Conservation (phyloP, 2,113 vertebrate genomes). For the Campylomormyrus numenius region DNA sequence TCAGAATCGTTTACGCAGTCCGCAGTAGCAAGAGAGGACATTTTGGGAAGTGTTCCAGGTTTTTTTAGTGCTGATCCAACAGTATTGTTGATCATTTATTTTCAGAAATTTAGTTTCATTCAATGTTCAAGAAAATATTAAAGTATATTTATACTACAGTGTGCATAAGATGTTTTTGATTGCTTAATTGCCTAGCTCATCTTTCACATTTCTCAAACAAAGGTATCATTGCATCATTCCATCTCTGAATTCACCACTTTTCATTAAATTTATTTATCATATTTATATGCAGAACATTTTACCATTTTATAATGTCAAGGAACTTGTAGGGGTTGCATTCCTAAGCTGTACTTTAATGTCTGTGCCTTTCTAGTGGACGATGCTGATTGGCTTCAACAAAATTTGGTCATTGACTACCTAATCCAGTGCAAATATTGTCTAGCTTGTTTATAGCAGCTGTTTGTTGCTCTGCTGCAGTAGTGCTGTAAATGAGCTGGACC, state of each 20-base stretch:
- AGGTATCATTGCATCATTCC: neutral
- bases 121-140: neutral
- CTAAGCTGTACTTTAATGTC: neutral
- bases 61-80: neutral
- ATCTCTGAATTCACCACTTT: neutral
- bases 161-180: neutral
- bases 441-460: neutral
- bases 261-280: neutral
- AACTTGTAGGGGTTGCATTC: neutral
- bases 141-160: neutral
- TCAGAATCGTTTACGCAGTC: neutral
- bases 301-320: neutral
- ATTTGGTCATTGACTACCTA: neutral
- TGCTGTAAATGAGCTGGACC: neutral
- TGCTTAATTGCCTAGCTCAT: neutral
- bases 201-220: neutral
- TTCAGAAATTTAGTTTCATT: neutral
- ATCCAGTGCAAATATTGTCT: neutral
- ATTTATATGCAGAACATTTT: neutral
- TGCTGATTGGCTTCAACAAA: neutral
- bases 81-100: neutral
- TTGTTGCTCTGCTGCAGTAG: neutral
- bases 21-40: neutral
- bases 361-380: constrained; percentile 14
- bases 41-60: neutral